A percentile compares a stretch with the other conserved stretches of the same genome.
phyloP scores from a whole-genome alignment of 2,797 vertebrate genomes.

The Pyrrhura leucotis region DNA sequence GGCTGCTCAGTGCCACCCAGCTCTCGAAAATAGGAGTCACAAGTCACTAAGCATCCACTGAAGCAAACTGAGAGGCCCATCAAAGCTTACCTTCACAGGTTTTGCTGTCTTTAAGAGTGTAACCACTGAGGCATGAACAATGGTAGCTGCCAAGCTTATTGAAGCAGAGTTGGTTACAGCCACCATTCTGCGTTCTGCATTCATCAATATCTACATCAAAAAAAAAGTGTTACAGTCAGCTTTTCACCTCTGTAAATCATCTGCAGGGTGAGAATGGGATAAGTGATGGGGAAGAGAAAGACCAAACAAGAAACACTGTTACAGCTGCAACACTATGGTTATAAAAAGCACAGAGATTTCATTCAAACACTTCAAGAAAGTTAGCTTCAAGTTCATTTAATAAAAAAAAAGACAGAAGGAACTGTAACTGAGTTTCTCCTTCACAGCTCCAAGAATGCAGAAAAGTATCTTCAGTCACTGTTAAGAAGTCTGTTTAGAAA shows the following conservation, averaged over 20 bases:
- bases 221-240: conserved; percentile 8
- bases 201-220: conserved; percentile 88
- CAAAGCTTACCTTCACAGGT: conserved; percentile 85
- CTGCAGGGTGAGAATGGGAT: background rate
- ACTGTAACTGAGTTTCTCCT: background rate
- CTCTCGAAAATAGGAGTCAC: background rate
- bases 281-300: background rate
- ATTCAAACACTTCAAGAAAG: background rate
- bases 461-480: background rate
- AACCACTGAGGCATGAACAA: conserved; percentile 89
- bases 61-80: background rate
- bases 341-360: background rate
- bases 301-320: background rate
- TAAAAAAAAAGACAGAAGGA: background rate
- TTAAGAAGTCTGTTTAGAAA: background rate
- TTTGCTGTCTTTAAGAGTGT: conserved; percentile 79
- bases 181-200: conserved; percentile 83
- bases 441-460: background rate
- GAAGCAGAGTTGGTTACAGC: conserved; percentile 89
- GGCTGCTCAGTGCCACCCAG: background rate
- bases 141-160: conserved; percentile 91
- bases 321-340: background rate
- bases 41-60: background rate
- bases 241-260: background rate
- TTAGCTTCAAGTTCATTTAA: background rate